Evolutionary conservation across 2,888 invertebrate species (phyloP), one percentile per base, ranked within the genome.

Genomic region (Subacronicta megacephala): DNA sequence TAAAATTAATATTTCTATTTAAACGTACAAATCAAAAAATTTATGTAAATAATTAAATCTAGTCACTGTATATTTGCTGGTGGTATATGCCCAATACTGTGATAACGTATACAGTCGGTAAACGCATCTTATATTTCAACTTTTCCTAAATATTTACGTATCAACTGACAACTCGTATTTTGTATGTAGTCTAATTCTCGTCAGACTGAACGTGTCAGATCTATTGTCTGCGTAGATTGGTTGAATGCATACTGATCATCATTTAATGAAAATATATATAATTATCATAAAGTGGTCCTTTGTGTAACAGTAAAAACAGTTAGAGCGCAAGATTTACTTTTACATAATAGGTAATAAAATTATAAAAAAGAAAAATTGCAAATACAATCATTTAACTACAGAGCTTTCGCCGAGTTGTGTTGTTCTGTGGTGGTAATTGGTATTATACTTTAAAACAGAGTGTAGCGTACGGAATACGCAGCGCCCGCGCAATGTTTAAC

Each of bases 211-310:
- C 60, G 26, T 18, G 41, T 41, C 18, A 37, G 49, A 44, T 59
- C 29, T 16, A 43, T 51, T 60, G 53, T 40, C 40, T 67, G 54
- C 37, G 12, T 61, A 50, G 12, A 51, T 33, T 43, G 26, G 49
- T 58, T 44, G n/a, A 42, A 64, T 53, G 46, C 41, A 46, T 45
- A 45, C 38, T 42, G 57, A 56, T 59, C 29, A 47, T 50, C 49
- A 56, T 53, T 23, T 29, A 31, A 64, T 53, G 58, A 57, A 57
- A 58, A 68, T 26, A 26, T 26, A 26, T 61, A 75, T 49, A 54
- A 36, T 41, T 38, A 46, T 55, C 57, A 49, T 52, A 55, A 61
- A 61, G 46, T 74, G 72, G 74, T 75, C 75, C 75, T 36, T 57
- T 62, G 44, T 54, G 67, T 67, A 49, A 65, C 65, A 69, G 53